Percentiles rank a stretch among this genome's conserved stretches.
These are phyloP conservation scores for Sclerodermus sp. DNA, from an alignment of 2,888 invertebrate species.

Conservation along the genomic window DNA sequence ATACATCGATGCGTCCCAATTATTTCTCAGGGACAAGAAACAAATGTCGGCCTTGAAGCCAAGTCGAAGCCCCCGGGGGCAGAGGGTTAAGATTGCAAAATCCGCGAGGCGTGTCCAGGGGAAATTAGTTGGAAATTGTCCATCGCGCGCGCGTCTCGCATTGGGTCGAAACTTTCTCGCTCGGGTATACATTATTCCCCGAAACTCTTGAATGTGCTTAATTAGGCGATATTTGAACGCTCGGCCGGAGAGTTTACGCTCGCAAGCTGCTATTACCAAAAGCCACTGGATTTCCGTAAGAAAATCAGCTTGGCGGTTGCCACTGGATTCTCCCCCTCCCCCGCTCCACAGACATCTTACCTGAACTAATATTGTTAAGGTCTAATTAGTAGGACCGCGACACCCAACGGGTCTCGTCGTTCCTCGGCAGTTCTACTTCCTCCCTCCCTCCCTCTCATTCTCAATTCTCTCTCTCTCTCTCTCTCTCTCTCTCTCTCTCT, in stretches of 20 bases:
- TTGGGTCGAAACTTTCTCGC: slow-evolving; percentile 27
- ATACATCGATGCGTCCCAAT: no score
- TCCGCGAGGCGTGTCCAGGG: no score
- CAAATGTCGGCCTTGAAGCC: no score
- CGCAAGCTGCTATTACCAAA: slow-evolving; percentile 40
- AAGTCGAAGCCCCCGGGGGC: no score
- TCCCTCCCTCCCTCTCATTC: background rate
- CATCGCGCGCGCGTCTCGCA: slow-evolving; percentile 7
- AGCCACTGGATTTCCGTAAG: slow-evolving; percentile 42
- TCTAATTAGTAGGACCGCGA: slow-evolving; percentile 43
- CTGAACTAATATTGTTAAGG: slow-evolving; percentile 47
- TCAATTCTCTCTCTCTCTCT: background rate
- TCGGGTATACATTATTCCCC: slow-evolving; percentile 32
- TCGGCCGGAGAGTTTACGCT: slow-evolving; percentile 24
- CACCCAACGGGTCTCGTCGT: slow-evolving; percentile 8
- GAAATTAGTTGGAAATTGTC: no score
- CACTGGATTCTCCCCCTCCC: slow-evolving; percentile 14
- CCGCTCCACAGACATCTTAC: slow-evolving; percentile 32
- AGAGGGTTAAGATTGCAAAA: no score
- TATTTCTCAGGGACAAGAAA: no score
- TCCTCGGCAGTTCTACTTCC: slow-evolving; percentile 4
- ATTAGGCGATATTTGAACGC: slow-evolving; percentile 50
- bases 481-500: no score
- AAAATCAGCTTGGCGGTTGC: slow-evolving; percentile 25
- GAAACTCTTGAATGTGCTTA: slow-evolving; percentile 49